These are phyloP conservation scores for Brotula barbata DNA, from an alignment of 2,797 vertebrate species.

Conservation along the genomic window DNA sequence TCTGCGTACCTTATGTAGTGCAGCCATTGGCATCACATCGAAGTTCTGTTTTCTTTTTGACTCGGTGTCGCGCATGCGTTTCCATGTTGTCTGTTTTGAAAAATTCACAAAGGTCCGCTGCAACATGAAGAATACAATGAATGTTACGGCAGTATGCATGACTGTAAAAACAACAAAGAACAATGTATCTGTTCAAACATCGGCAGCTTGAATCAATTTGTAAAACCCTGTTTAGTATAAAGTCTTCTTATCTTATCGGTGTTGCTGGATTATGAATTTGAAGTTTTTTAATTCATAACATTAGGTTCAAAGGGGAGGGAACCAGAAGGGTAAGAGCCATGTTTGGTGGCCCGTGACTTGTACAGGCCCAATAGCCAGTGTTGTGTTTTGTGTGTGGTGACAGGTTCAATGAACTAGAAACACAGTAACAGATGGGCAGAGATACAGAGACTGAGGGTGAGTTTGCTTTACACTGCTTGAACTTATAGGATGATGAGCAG, in stretches of 20 bases:
- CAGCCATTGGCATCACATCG: conserved; percentile 72
- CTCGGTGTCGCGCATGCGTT: conserved; percentile 69
- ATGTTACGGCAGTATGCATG: neutral
- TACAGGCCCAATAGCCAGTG: too few species aligned
- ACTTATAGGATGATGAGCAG: too few species aligned
- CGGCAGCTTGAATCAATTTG: too few species aligned
- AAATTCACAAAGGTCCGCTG: conserved; percentile 63
- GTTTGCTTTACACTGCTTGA: neutral
- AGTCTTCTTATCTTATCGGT: too few species aligned
- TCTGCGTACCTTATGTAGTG: conserved; percentile 76
- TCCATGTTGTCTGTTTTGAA: conserved; percentile 59
- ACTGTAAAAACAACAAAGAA: too few species aligned
- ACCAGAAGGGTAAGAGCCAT: neutral
- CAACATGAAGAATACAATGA: neutral
- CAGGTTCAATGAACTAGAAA: conserved; percentile 24
- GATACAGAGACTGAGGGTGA: conserved; percentile 27
- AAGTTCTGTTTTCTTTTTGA: conserved; percentile 40
- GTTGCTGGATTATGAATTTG: too few species aligned
- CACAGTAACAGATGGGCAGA: conserved; percentile 36
- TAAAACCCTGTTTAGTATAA: too few species aligned
- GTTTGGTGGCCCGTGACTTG: conserved; percentile 1
- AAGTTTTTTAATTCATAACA: too few species aligned
- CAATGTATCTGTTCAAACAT: too few species aligned
- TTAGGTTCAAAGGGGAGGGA: neutral
- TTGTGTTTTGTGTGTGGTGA: conserved; percentile 14